A percentile compares a stretch with the other conserved stretches of the same genome.
Evolutionary conservation across 2,113 vertebrate species (phyloP).

Genomic region (Myanophis thanlyinensis): DNA sequence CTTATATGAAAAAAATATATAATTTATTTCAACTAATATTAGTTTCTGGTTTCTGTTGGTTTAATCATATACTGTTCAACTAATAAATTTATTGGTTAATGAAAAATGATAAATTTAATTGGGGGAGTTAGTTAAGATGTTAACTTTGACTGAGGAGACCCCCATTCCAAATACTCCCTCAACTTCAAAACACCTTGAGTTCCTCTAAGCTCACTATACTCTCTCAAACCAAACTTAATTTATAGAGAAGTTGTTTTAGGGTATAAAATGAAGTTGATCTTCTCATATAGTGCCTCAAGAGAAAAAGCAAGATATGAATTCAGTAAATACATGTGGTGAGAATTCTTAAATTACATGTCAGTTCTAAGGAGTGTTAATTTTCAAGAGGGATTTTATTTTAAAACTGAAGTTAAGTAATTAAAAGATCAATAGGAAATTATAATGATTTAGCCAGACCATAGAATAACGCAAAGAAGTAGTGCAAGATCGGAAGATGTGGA

Average conservation of each 20-base stretch:
- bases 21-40: neutral
- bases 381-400: neutral
- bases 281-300: neutral
- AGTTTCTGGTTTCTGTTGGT: neutral
- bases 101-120: neutral
- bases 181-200: neutral
- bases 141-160: neutral
- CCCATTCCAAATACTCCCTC: neutral
- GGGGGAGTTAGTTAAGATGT: neutral
- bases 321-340: neutral
- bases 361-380: neutral
- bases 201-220: neutral
- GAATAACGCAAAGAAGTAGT: neutral
- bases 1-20: neutral
- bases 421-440: neutral
- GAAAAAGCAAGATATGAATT: neutral
- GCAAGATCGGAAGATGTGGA: neutral
- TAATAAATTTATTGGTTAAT: neutral
- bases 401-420: neutral
- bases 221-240: neutral
- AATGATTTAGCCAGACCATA: neutral
- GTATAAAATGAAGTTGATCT: neutral
- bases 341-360: neutral
- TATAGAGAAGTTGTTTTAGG: neutral
- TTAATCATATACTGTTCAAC: neutral